A percentile compares a stretch with the other conserved stretches of the same genome.
Evolutionary conservation across 1,140 invertebrate genomes (phyloP).

Genomic region (Lanistes nyassanus): DNA sequence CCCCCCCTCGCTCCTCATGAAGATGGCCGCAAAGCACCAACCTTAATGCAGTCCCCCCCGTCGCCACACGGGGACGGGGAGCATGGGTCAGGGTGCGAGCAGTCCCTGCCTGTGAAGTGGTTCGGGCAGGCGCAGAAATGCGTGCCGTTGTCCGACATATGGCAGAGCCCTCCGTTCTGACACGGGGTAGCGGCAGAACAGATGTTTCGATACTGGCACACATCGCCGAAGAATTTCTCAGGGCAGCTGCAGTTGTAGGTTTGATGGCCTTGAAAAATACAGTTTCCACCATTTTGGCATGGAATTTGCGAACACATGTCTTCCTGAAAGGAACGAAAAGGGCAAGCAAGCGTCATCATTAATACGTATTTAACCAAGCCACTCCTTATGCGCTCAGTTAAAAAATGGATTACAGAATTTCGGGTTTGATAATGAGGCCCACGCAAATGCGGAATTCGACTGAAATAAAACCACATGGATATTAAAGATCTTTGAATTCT

Average conservation of each 20-base stretch:
- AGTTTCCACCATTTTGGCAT: constrained; percentile 49
- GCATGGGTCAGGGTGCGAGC: constrained; percentile 42
- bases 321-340: neutral
- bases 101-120: constrained; percentile 76
- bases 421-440: neutral
- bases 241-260: constrained; percentile 60
- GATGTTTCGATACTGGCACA: constrained; percentile 61
- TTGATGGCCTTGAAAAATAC: constrained; percentile 32
- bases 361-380: no score
- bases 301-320: constrained; percentile 44
- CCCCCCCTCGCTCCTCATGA: neutral
- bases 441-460: no score
- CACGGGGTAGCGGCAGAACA: constrained; percentile 73
- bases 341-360: neutral
- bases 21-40: neutral
- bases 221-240: constrained; percentile 56
- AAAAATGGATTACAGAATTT: neutral
- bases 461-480: no score
- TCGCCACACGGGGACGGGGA: constrained; percentile 57
- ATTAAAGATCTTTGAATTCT: no score
- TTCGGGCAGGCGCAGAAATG: constrained; percentile 72
- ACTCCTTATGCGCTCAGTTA: no score
- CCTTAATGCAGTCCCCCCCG: constrained; percentile 54
- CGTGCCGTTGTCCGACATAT: constrained; percentile 29
- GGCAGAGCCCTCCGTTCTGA: constrained; percentile 91